phyloP scores from a whole-genome alignment of 1,140 invertebrate genomes.

The Cyrtorhinus lividipennis region DNA sequence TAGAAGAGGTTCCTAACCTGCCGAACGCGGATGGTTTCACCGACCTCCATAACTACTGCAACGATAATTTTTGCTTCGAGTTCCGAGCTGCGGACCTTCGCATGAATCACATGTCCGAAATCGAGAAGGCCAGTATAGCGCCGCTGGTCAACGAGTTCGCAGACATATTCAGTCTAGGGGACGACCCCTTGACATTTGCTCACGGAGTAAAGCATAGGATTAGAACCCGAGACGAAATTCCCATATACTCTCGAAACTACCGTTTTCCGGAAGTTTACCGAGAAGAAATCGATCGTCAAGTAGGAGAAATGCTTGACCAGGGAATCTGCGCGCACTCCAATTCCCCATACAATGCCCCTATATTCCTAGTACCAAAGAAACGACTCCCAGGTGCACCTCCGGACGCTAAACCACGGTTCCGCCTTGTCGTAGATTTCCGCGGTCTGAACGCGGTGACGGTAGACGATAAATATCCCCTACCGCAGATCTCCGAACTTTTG shows the following conservation, averaged over 20 bases:
- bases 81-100: too few relatives aligned
- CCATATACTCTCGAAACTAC: constrained; percentile 27
- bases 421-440: constrained; percentile 25
- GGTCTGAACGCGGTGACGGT: constrained; percentile 22
- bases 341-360: constrained; percentile 19
- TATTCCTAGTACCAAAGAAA: constrained; percentile 24
- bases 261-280: constrained; percentile 28
- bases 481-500: constrained; percentile 10
- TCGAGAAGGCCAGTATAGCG: too few relatives aligned
- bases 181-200: neutral
- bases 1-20: neutral
- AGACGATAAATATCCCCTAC: constrained; percentile 14
- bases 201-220: constrained; percentile 27
- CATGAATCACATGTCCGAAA: too few relatives aligned
- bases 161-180: constrained; percentile 2
- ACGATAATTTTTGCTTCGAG: too few relatives aligned
- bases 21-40: neutral
- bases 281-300: constrained; percentile 28
- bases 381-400: constrained; percentile 15
- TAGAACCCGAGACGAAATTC: constrained; percentile 13
- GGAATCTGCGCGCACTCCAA: constrained; percentile 15
- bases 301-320: constrained; percentile 21
- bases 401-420: constrained; percentile 16
- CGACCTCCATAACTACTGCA: neutral
- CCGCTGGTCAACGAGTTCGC: neutral